Percentiles rank a stretch among this genome's conserved stretches.
phyloP scores from a whole-genome alignment of 2,888 invertebrate genomes.

The Salticus scenicus region DNA sequence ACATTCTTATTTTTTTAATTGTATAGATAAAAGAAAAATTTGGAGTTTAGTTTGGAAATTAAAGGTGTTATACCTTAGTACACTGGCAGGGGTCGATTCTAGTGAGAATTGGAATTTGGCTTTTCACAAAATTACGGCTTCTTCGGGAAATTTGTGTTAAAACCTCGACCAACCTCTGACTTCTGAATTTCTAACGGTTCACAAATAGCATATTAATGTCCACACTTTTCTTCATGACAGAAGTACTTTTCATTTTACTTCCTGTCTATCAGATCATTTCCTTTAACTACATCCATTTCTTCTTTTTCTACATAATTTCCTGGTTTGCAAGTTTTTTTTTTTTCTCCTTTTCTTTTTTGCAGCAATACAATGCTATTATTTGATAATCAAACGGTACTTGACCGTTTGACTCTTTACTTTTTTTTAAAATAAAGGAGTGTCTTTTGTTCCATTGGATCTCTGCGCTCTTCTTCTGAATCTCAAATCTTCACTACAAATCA shows the following conservation, averaged over 20 bases:
- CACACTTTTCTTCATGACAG: neutral
- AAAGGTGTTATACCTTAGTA: too few relatives aligned
- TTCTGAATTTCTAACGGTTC: too few relatives aligned
- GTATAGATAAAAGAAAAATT: too few relatives aligned
- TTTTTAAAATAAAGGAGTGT: neutral
- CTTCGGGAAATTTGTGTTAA: too few relatives aligned
- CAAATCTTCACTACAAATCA: neutral
- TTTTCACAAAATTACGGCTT: too few relatives aligned
- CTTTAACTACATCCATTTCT: neutral
- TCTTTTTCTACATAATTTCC: neutral
- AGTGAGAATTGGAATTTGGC: too few relatives aligned
- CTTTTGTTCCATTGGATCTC: conserved; percentile 3
- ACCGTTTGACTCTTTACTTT: neutral
- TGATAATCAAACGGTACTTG: neutral
- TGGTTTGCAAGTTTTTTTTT: neutral
- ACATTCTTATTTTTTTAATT: too few relatives aligned
- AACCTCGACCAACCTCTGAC: too few relatives aligned
- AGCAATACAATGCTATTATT: neutral
- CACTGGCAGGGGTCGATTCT: too few relatives aligned
- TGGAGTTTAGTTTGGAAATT: too few relatives aligned
- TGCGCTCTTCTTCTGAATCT: conserved; percentile 7
- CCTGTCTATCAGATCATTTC: neutral
- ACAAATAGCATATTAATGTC: too few relatives aligned
- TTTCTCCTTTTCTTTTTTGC: neutral
- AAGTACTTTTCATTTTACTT: neutral